Evolutionary conservation across 2,797 vertebrate genomes (phyloP), one percentile per base, ranked within the genome.

Genomic region (Lophius americanus): DNA sequence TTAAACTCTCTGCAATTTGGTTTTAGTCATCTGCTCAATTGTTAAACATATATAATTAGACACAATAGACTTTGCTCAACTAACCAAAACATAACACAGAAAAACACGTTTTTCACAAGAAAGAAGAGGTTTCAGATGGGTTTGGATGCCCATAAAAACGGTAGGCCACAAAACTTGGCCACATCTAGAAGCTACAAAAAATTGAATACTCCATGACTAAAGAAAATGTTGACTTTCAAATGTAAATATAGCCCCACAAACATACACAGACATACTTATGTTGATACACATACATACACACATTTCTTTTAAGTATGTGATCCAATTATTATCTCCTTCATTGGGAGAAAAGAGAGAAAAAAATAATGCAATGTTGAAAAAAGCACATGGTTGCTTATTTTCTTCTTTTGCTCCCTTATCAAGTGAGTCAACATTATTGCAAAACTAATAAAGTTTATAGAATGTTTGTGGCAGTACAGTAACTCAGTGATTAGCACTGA

Each of bases 401-500:
- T 37, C 8, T 36, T 65, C 65, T 62, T 39, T 75, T 71, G n/a
- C 61, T 78, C 52, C 64, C 65, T 4, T 12, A 66, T 71, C 36
- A 72, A 79, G 65, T 59, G 56, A 85, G 35, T 83, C 55, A 55
- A 64, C 68, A 76, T 73, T 58, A 81, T 72, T 74, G 49, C n/a
- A 70, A 59, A 61, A 44, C 68, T 68, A 12, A 39, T 48, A 10
- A 52, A 37, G 35, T 74, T 55, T 59, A 66, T 9, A 41, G 3
- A 4, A 4, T 32, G n/a, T 42, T 32, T 32, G 4, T 32, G 4
- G 33, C 50, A 7, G 12, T 42, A 10, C 41, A 9, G 41, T 42
- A 7, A 9, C 41, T 42, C 8, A 42, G 9, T 41, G 39, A 41
- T 41, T 9, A 41, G 6, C 39, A 41, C 39, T 41, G 39, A 41